Conservation (phyloP, 2,888 invertebrate genomes). For the Bruchidius siliquastri region DNA sequence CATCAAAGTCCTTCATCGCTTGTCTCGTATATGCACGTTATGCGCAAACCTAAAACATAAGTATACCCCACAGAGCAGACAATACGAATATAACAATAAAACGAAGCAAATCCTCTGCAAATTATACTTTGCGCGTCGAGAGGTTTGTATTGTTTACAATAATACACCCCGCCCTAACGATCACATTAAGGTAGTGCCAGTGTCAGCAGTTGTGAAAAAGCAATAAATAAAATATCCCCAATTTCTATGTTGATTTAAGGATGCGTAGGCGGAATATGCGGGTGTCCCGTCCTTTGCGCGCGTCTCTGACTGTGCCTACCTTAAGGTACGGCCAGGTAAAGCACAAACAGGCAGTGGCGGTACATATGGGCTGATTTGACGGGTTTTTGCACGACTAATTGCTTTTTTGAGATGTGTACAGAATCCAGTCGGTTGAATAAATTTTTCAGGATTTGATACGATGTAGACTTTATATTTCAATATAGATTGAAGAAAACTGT, state of each 20-base stretch:
- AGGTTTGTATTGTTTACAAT: neutral
- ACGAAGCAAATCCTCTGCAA: neutral
- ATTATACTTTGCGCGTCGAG: neutral
- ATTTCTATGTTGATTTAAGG: conserved; percentile 32
- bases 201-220: conserved; percentile 35
- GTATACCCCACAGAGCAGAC: neutral
- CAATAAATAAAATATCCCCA: conserved; percentile 41
- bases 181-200: conserved; percentile 21
- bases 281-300: conserved; percentile 21
- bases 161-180: neutral
- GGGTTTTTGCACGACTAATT: too few species aligned
- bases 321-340: neutral
- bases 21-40: neutral
- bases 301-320: neutral
- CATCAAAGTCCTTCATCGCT: neutral
- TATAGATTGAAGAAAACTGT: too few species aligned
- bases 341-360: neutral
- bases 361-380: neutral
- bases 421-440: too few species aligned
- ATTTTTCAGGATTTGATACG: too few species aligned
- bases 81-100: neutral
- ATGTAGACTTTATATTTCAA: too few species aligned
- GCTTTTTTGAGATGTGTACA: too few species aligned
- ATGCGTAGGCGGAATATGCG: conserved; percentile 24
- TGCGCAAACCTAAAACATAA: neutral